Evolutionary conservation across 2,888 invertebrate species (phyloP), one percentile per base, ranked within the genome.

Genomic region (Griposia aprilina): DNA sequence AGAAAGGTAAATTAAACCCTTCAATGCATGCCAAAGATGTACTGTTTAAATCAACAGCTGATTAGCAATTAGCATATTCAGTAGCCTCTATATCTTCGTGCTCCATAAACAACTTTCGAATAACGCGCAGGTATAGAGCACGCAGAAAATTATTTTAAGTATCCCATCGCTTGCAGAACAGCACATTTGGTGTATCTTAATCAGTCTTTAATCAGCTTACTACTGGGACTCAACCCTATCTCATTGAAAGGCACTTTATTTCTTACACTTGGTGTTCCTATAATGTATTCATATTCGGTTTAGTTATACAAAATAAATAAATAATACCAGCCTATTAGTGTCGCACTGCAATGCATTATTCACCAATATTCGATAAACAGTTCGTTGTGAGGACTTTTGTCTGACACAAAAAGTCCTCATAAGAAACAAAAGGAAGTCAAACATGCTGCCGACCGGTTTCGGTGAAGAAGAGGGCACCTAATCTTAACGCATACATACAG

Each of bases 401-500:
- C 17, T 11, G n/a, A 36, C 17, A n/a, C n/a, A 59, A 69, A 69
- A 69, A 36, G 0, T 60, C 36, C 8, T 20, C 6, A 23, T 8
- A 23, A 26, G 13, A 26, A 77, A 74, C 93, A 96, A 97, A 97
- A 96, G 96, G 96, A 96, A 96, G 96, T 97, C 96, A 96, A 96
- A 90, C 92, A 94, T 96, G 96, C 95, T 93, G 94, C 91, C 95
- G 96, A 95, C 96, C 96, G 93, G 89, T 91, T 90, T 90, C 94
- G 96, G 96, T 94, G 88, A 92, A 92, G 96, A 96, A 96, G 96
- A 96, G 96, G 96, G 95, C 94, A 95, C 94, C 96, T 96, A 94
- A 97, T 96, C 96, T 96, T 96, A 94, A 96, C 96, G 96, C 96
- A 97, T 97, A 97, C 96, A 97, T 96, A 96, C 95, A 95, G 96